phyloP scores from a whole-genome alignment of 2,797 vertebrate species.

The Rhadinocentrus ornatus region DNA sequence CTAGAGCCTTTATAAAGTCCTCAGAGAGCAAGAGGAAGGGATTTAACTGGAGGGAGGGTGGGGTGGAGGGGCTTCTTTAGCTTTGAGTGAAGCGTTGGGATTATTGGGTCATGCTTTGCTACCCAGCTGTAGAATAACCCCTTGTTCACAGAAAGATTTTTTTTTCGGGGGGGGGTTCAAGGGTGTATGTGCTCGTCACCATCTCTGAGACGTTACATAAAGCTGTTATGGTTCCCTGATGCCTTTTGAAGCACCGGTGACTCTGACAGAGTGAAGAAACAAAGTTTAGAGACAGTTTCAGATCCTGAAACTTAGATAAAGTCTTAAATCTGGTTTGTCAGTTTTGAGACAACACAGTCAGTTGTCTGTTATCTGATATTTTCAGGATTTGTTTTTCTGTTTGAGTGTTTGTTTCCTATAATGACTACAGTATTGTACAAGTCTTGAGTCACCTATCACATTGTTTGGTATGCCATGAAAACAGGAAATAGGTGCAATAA shows the following conservation, averaged over 20 bases:
- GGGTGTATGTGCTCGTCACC: slow-evolving; percentile 35
- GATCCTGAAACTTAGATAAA: background rate
- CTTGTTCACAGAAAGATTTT: slow-evolving; percentile 82
- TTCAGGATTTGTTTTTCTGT: background rate
- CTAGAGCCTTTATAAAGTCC: slow-evolving; percentile 80
- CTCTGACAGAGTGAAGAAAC: slow-evolving; percentile 52
- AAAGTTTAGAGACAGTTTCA: slow-evolving; percentile 31
- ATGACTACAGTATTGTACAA: background rate
- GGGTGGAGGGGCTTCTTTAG: slow-evolving; percentile 64
- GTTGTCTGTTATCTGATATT: no score
- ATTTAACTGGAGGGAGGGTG: slow-evolving; percentile 65
- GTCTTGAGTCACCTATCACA: background rate
- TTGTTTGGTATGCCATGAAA: background rate
- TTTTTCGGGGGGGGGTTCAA: no score
- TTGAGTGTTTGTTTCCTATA: background rate
- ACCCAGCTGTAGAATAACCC: slow-evolving; percentile 85
- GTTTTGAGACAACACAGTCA: no score
- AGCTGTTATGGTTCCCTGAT: slow-evolving; percentile 68
- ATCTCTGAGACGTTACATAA: slow-evolving; percentile 64
- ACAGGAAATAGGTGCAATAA: background rate
- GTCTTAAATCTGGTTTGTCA: background rate
- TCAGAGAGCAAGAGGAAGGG: slow-evolving; percentile 79
- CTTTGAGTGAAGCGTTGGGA: slow-evolving; percentile 84
- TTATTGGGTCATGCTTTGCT: slow-evolving; percentile 89
- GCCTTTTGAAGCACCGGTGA: slow-evolving; percentile 63